Conservation (phyloP, 2,113 vertebrate species). For the Marcusenius ussheri region DNA sequence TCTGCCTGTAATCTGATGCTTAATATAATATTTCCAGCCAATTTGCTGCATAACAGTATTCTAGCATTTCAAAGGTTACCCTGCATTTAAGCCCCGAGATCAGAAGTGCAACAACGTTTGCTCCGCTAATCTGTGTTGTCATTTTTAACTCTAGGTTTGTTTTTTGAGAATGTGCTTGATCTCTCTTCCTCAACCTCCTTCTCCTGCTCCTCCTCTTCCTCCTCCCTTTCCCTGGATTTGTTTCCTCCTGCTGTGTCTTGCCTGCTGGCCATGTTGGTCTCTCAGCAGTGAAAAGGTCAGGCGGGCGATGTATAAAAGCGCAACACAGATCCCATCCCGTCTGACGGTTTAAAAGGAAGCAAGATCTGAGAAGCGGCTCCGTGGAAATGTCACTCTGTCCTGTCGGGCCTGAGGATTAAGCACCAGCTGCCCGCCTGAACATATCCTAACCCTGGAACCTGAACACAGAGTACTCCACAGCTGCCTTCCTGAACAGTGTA, state of each 20-base stretch:
- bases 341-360: neutral
- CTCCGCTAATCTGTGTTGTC: neutral
- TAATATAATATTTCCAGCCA: constrained; percentile 2
- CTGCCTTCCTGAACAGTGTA: neutral
- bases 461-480: neutral
- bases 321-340: neutral
- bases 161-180: neutral
- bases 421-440: neutral
- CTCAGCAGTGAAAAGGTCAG: neutral
- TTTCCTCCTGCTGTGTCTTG: neutral
- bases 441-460: neutral
- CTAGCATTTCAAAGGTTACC: neutral
- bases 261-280: neutral
- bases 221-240: neutral
- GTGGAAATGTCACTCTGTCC: neutral
- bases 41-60: neutral
- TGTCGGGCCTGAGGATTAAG: neutral
- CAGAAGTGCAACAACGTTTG: neutral
- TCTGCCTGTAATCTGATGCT: neutral
- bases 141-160: neutral
- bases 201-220: neutral
- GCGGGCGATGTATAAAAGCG: neutral
- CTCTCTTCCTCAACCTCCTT: neutral
- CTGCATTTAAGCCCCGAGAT: neutral
- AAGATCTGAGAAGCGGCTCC: neutral